phyloP scores from a whole-genome alignment of 2,797 vertebrate genomes.

The Liparis tanakae region DNA sequence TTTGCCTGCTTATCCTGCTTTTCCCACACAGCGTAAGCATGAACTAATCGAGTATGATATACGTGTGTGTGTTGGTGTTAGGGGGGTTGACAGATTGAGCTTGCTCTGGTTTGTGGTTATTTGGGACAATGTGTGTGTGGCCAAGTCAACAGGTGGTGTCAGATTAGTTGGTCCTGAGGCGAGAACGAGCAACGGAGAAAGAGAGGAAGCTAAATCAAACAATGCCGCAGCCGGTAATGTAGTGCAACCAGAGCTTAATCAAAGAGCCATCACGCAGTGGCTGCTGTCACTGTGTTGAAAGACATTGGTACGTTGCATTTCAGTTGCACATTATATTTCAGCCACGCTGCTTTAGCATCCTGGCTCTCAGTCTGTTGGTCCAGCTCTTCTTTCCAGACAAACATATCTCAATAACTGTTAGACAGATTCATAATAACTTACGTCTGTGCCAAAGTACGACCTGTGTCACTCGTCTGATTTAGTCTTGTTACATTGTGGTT shows the following conservation, averaged over 20 bases:
- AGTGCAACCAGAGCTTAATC: conserved; percentile 61
- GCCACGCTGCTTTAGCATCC: not conserved
- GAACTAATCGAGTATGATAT: conserved; percentile 60
- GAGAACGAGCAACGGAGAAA: conserved; percentile 56
- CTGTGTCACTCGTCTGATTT: not conserved
- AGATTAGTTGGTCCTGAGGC: conserved; percentile 73
- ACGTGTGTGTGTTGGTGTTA: not conserved
- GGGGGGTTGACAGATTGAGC: conserved; percentile 55
- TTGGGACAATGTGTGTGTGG: conserved; percentile 61
- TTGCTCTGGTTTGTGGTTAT: conserved; percentile 61
- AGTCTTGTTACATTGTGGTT: not conserved
- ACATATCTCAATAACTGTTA: not conserved
- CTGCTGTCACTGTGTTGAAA: conserved; percentile 50
- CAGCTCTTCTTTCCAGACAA: not conserved
- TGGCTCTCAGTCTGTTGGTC: not conserved
- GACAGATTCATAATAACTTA: not conserved
- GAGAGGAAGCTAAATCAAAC: conserved; percentile 53
- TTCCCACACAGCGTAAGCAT: conserved; percentile 57
- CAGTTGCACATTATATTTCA: not conserved
- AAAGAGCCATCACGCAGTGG: conserved; percentile 62
- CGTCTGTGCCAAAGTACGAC: not conserved
- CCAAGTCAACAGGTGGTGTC: conserved; percentile 80
- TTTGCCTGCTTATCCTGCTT: conserved; percentile 43
- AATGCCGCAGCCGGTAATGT: conserved; percentile 30
- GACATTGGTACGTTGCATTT: not conserved